Evolutionary conservation across 2,113 vertebrate species (phyloP).

Genomic region (Platichthys flesus): DNA sequence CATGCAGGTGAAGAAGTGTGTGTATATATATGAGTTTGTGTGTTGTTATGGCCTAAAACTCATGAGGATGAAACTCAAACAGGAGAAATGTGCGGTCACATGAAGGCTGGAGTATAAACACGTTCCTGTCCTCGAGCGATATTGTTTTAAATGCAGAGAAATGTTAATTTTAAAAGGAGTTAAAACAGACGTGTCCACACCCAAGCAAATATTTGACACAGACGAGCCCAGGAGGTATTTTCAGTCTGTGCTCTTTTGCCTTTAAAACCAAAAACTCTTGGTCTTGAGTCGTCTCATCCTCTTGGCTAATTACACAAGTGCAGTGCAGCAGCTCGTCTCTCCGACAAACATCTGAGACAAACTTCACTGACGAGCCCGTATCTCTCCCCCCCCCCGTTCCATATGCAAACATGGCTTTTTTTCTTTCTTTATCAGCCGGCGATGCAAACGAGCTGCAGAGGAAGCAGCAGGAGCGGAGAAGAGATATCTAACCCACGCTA

Average conservation of each 20-base stretch:
- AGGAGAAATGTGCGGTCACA: background rate
- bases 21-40: constrained; percentile 4
- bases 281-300: constrained; percentile 3
- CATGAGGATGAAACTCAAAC: background rate
- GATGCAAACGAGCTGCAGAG: constrained; percentile 62
- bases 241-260: background rate
- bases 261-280: background rate
- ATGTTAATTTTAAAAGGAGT: background rate
- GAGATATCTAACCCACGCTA: constrained; percentile 28
- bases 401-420: constrained; percentile 47
- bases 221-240: constrained; percentile 19
- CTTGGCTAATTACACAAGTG: constrained; percentile 4
- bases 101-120: background rate
- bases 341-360: constrained; percentile 39
- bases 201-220: constrained; percentile 49
- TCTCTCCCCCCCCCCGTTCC: constrained; percentile 7
- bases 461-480: constrained; percentile 55
- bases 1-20: no score
- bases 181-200: constrained; percentile 15
- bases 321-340: constrained; percentile 19
- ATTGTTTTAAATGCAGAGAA: constrained; percentile 13
- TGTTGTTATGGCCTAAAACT: constrained; percentile 6
- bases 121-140: background rate
- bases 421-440: constrained; percentile 27
- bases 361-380: constrained; percentile 22